Evolutionary conservation across 2,888 invertebrate genomes (phyloP).

Genomic region (Isoperla grammatica): DNA sequence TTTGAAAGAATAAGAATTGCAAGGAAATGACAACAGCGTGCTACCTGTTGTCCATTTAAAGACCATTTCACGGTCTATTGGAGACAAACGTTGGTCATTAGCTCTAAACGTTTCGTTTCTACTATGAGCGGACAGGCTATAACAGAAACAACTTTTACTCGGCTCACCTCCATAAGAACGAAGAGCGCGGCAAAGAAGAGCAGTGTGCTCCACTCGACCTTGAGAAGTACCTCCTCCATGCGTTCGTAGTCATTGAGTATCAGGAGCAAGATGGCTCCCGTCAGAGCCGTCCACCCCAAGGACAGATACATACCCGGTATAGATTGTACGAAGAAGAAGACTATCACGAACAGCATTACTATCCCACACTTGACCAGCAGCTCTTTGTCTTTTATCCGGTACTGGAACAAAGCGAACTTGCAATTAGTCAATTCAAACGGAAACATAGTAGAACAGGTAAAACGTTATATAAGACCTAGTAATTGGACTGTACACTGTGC

Average conservation of each 20-base stretch:
- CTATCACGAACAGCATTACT: constrained; percentile 67
- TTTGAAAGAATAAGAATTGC: no score
- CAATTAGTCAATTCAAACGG: no score
- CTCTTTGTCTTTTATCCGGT: constrained; percentile 68
- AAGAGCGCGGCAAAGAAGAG: constrained; percentile 86
- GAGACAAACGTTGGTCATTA: no score
- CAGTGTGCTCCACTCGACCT: constrained; percentile 88
- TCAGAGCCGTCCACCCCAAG: constrained; percentile 79
- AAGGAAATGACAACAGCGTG: no score
- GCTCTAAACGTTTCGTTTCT: no score
- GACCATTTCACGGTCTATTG: no score
- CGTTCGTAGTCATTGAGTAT: constrained; percentile 73
- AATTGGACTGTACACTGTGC: no score
- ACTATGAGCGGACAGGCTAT: no score
- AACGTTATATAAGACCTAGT: no score
- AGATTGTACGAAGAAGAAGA: constrained; percentile 79
- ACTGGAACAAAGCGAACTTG: no score
- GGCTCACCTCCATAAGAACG: constrained; percentile 82
- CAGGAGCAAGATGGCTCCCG: constrained; percentile 74
- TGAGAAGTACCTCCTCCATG: constrained; percentile 72
- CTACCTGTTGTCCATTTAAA: no score
- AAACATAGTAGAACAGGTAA: no score
- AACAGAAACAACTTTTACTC: constrained; percentile 18
- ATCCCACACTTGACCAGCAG: constrained; percentile 68
- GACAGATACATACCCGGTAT: constrained; percentile 73